Conservation (phyloP, 2,113 vertebrate genomes). For the Amphiprion ocellaris region DNA sequence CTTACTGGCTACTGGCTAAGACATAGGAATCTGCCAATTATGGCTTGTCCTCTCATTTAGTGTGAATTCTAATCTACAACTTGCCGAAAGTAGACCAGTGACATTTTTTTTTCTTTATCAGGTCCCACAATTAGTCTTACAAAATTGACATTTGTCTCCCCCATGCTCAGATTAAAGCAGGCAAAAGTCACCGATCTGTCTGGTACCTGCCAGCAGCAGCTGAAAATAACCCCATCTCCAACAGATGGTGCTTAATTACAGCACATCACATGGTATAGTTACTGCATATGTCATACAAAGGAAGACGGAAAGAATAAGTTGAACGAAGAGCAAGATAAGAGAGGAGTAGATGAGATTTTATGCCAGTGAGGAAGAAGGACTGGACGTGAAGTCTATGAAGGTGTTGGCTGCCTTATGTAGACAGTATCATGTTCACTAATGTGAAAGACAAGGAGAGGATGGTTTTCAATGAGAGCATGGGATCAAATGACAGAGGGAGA, state of each 20-base stretch:
- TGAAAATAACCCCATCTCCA: conserved; percentile 18
- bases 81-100: not conserved
- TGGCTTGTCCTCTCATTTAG: not conserved
- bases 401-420: not conserved
- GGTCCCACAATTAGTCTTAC: conserved; percentile 15
- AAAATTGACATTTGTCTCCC: conserved; percentile 17
- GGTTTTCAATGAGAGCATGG: too few relatives aligned
- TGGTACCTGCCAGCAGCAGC: conserved; percentile 23
- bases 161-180: conserved; percentile 1
- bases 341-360: not conserved
- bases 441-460: too few relatives aligned
- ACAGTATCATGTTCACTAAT: too few relatives aligned
- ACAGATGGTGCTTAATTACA: conserved; percentile 45
- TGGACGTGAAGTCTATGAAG: not conserved
- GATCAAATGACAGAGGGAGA: too few relatives aligned
- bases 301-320: not conserved
- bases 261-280: not conserved
- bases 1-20: not conserved
- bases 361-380: not conserved
- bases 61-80: not conserved
- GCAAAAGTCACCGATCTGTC: conserved; percentile 38
- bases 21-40: not conserved
- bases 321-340: not conserved
- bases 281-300: conserved; percentile 1
- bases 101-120: not conserved